Evolutionary conservation across 2,888 invertebrate species (phyloP), one percentile per base, ranked within the genome.

Genomic region (Trilocha varians): DNA sequence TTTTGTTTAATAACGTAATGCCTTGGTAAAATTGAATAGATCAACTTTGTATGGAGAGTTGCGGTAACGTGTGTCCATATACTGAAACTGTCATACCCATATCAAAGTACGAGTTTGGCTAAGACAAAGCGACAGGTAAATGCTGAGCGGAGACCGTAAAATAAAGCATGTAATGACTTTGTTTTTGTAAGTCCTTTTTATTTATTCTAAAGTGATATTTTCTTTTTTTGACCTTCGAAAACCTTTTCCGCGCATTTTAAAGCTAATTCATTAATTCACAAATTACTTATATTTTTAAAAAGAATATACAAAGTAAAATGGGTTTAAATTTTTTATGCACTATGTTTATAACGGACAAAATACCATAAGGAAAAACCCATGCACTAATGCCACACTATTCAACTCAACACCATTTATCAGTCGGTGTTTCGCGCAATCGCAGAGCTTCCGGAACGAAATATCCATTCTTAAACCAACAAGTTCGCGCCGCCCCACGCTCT

Each of bases 11-110:
- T 25, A 1, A 25, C 11, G 25, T 42, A 51, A 50, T 47, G 35
- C 41, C 34, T 40, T 45, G 47, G 50, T 49, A 57, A 54, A 39
- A 50, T 52, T 44, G 49, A 53, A 56, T 52, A 44, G 53, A 52
- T 52, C 53, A 47, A 44, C 54, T 47, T 49, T 53, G 43, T 43
- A 46, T 47, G 39, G 43, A 47, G 44, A 46, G 16, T 38, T 49
- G 46, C 44, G 48, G 48, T 54, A 48, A 48, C 46, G 37, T 44
- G 47, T 56, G 54, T 55, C 50, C 51, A 57, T 55, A 53, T 50
- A 59, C 55, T 62, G 49, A 57, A 57, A 53, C 59, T 67, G 76
- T 73, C 74, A 62, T 55, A 74, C 74, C 74, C 71, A 65, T 57
- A 57, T 74, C 73, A 73, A 62, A 60, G 47, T 47, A 52, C 50